Conservation (phyloP, 2,113 vertebrate species). For the cat (Felis catus) region F.catus_Fca126_mat1.0 CM031424.1:87464001-87464500, state of each 20-base stretch:
- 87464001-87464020: no score
- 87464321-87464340: neutral
- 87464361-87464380: neutral
- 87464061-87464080: no score
- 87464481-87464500: neutral
- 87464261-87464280: neutral
- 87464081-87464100: no score
- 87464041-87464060: no score
- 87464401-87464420: neutral
- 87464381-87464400: neutral
- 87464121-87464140: neutral
- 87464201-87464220: neutral
- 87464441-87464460: neutral
- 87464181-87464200: neutral
- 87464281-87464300: neutral
- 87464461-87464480: neutral
- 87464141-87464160: neutral
- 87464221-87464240: neutral
- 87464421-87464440: neutral
- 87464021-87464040: no score
- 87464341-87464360: neutral
- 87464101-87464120: no score
- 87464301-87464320: neutral
- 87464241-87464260: neutral
- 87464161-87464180: neutral